Conservation (phyloP, 2,888 invertebrate species). For the Cryptocephalus moraei region DNA sequence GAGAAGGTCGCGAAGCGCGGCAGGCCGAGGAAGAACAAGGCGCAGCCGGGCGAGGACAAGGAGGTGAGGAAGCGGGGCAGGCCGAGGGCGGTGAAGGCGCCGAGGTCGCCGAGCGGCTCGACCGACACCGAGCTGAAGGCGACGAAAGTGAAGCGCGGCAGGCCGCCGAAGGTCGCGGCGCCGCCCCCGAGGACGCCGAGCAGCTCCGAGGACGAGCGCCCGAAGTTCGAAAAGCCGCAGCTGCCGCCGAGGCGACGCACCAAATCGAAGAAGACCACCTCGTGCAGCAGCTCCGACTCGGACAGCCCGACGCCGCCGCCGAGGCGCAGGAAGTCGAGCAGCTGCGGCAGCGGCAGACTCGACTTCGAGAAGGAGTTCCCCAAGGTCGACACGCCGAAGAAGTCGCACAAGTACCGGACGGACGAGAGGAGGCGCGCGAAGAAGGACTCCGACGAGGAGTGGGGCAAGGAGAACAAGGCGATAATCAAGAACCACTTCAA, state of each 20-base stretch:
- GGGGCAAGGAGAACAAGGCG: constrained; percentile 29
- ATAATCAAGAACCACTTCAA: constrained; percentile 27
- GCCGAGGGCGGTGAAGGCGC: constrained; percentile 17
- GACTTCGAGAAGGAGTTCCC: constrained; percentile 20
- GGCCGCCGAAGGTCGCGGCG: constrained; percentile 26
- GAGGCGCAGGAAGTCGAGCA: constrained; percentile 11
- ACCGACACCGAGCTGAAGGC: constrained; percentile 15
- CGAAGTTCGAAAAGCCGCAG: constrained; percentile 23
- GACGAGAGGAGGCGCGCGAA: constrained; percentile 16
- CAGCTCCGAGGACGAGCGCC: constrained; percentile 32
- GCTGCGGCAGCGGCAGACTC: constrained; percentile 7
- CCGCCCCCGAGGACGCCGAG: constrained; percentile 23
- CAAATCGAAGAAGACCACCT: constrained; percentile 19
- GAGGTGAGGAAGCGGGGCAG: constrained; percentile 21
- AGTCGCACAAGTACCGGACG: constrained; percentile 18
- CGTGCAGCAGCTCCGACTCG: constrained; percentile 23
- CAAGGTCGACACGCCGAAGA: constrained; percentile 17
- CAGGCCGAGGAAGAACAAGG: constrained; percentile 16
- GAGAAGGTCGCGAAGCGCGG: constrained; percentile 15
- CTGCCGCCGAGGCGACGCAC: constrained; percentile 26
- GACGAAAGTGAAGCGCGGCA: constrained; percentile 25
- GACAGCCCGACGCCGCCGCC: constrained; percentile 17
- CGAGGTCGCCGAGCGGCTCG: constrained; percentile 25
- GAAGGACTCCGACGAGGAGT: constrained; percentile 29
- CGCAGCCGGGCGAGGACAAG: constrained; percentile 12